Conservation (phyloP, 2,113 vertebrate species). For the Melanerpes formicivorus region DNA sequence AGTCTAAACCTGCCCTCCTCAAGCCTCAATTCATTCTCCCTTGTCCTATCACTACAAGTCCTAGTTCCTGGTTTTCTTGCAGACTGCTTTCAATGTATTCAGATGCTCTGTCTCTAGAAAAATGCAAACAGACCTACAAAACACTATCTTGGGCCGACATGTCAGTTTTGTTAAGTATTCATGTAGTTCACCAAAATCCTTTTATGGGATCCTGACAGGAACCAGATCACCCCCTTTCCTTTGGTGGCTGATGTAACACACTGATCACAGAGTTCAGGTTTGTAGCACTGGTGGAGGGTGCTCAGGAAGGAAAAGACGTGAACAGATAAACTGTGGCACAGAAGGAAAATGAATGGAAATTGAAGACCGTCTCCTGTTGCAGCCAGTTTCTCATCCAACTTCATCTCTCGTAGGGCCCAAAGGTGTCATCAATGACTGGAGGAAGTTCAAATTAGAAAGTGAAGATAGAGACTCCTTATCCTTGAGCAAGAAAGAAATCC, state of each 20-base stretch:
- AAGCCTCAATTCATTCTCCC: no score
- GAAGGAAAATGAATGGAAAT: not conserved
- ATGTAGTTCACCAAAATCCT: not conserved
- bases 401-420: conserved; percentile 86
- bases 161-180: not conserved
- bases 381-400: not conserved
- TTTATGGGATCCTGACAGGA: not conserved
- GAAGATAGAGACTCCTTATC: conserved; percentile 85
- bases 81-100: not conserved
- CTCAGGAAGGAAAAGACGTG: not conserved
- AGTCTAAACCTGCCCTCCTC: no score
- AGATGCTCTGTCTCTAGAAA: not conserved
- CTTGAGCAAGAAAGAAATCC: conserved; percentile 88
- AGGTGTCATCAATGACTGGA: conserved; percentile 98
- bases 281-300: not conserved
- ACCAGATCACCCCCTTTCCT: not conserved
- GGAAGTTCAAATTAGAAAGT: conserved; percentile 94
- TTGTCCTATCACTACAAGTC: no score
- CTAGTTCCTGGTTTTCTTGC: no score
- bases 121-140: not conserved
- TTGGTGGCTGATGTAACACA: not conserved
- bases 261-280: not conserved
- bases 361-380: not conserved
- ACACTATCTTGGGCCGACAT: not conserved
- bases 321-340: not conserved